phyloP scores from a whole-genome alignment of 2,888 invertebrate genomes.

The Patella caerulea region DNA sequence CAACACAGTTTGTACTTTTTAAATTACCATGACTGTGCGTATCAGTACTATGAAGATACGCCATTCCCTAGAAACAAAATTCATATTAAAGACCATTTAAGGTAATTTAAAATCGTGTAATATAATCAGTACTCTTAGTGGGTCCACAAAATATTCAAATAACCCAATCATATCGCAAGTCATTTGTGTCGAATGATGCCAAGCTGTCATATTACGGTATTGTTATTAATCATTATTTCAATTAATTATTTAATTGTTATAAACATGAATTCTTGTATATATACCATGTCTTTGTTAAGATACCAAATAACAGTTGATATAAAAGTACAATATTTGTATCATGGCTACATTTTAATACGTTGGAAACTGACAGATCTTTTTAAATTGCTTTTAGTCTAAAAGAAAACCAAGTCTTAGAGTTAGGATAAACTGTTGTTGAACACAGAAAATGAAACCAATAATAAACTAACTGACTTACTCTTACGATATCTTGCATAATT shows the following conservation, averaged over 20 bases:
- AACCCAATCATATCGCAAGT: background rate
- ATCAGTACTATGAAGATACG: conserved; percentile 91
- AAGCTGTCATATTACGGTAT: too few species aligned
- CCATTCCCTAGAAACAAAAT: conserved; percentile 83
- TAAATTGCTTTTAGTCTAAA: too few species aligned
- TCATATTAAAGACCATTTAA: background rate
- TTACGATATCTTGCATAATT: conserved; percentile 93
- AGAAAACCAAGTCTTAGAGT: too few species aligned
- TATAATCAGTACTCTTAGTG: background rate
- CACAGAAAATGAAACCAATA: background rate
- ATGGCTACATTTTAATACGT: too few species aligned
- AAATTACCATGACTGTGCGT: conserved; percentile 93
- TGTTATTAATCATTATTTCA: too few species aligned
- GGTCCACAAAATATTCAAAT: background rate
- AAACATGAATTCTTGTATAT: too few species aligned
- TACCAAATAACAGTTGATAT: too few species aligned
- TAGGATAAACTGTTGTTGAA: background rate
- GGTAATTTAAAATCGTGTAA: background rate
- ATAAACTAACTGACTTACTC: conserved; percentile 74
- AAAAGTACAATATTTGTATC: too few species aligned
- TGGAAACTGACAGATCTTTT: too few species aligned
- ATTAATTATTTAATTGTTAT: too few species aligned
- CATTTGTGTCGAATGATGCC: too few species aligned
- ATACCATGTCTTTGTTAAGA: too few species aligned
- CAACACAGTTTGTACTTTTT: conserved; percentile 97